Base-by-base conservation (phyloP, 1,140 invertebrate genomes). In the Phthorimaea operculella region DNA sequence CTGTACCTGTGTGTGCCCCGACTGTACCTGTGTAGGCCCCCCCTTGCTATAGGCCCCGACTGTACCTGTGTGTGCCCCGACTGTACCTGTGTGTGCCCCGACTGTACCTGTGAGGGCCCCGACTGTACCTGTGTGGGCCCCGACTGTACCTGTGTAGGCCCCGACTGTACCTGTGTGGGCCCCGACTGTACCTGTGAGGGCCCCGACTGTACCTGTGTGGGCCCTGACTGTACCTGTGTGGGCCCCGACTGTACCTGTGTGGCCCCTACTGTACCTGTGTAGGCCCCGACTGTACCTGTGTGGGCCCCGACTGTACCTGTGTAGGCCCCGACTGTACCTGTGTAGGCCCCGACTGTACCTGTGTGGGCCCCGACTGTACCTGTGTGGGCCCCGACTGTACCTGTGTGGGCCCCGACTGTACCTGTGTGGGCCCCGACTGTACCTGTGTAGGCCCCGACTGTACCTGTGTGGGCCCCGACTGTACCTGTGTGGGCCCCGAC, bases 361-460 rank as follows among this genome's bases (percentile, higher is more conserved):
- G 6, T 61, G 72, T 74, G 64, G 67, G 70, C 45, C 57, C 63
- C 57, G 64, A 59, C 70, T 72, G 75, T 57, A 60, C 75, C 57
- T 62, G 48, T 52, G 51, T 34, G 52, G 64, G 28, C 57, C 61
- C 51, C 14, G 7, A 12, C 34, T n/a, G 4, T 42, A 42, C 39
- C 39, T 15, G 11, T 2, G 39, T 42, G 4, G 14, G 14, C 9
- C n/a, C 16, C 2, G 45, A 28, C 21, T 28, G 2, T 28, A 28
- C 21, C 21, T 28, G 21, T 28, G 21, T 28, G 21, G 21, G 21
- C 21, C 21, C 21, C 2, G 45, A 4, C 1, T 14, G 45, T 2
- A n/a, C n/a, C n/a, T n/a, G n/a, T n/a, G n/a, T 48, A 14, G 21
- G 21, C 21, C 21, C 21, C 6, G 21, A 28, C 36, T 39, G 36